Evolutionary conservation across 2,888 invertebrate species (phyloP).

Genomic region (Cryptosula pallasiana): DNA sequence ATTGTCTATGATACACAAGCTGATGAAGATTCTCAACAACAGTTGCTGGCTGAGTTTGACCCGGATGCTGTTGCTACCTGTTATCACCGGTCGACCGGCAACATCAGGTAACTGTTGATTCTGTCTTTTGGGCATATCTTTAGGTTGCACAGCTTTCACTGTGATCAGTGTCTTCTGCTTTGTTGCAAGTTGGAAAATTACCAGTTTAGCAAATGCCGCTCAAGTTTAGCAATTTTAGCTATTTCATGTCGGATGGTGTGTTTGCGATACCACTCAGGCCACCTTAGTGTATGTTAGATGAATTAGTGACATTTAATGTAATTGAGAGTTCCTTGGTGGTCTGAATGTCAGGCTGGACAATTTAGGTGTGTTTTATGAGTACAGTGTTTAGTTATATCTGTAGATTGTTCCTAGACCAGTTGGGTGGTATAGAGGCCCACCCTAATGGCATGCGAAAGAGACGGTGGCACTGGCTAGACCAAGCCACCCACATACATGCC

Average conservation of each 20-base stretch:
- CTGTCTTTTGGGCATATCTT: no score
- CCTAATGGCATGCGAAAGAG: conserved; percentile 36
- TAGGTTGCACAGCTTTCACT: no score
- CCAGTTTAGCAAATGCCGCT: neutral
- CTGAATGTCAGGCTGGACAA: no score
- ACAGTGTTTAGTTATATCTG: no score
- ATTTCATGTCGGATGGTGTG: no score
- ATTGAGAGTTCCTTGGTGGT: no score
- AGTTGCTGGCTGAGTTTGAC: conserved; percentile 42
- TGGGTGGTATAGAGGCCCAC: conserved; percentile 48
- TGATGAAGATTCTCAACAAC: conserved; percentile 27
- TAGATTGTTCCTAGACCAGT: conserved; percentile 44
- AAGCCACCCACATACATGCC: conserved; percentile 44
- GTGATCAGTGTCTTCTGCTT: neutral
- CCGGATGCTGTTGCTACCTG: conserved; percentile 43
- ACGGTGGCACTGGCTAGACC: conserved; percentile 49
- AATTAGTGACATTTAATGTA: no score
- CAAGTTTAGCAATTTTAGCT: no score
- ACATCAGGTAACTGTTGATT: conserved; percentile 36
- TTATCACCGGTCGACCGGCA: conserved; percentile 39
- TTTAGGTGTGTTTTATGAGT: no score
- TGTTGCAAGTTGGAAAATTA: neutral
- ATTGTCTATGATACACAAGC: conserved; percentile 39
- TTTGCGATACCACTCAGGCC: no score
- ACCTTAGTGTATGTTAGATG: no score